Conservation (phyloP, 2,797 vertebrate genomes). For the Morelia viridis region DNA sequence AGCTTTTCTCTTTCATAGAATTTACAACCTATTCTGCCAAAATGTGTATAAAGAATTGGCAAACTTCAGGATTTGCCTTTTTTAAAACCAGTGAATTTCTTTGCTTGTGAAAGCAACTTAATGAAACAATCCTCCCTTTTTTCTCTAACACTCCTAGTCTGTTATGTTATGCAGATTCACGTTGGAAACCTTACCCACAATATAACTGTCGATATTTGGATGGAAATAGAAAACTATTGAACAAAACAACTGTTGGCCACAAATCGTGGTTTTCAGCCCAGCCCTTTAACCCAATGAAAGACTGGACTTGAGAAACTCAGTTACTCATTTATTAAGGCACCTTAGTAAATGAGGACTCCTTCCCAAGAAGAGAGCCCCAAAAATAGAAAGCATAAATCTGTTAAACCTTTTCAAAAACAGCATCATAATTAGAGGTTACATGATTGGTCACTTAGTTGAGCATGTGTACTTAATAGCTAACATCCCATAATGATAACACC, state of each 20-base stretch:
- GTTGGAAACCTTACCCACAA: conserved; percentile 20
- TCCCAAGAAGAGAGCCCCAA: too few relatives aligned
- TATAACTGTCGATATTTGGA: conserved; percentile 52
- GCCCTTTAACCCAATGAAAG: too few relatives aligned
- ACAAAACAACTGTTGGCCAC: conserved; percentile 24
- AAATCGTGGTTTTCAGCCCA: too few relatives aligned
- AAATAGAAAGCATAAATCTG: too few relatives aligned
- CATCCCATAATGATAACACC: too few relatives aligned
- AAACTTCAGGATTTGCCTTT: conserved; percentile 36
- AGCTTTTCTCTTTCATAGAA: conserved; percentile 45
- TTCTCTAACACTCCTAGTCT: conserved; percentile 11
- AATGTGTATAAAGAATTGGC: conserved; percentile 48
- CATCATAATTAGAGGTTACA: too few relatives aligned
- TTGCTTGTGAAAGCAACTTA: conserved; percentile 49
- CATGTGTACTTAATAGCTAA: too few relatives aligned
- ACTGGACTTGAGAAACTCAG: too few relatives aligned
- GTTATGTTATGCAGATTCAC: conserved; percentile 36
- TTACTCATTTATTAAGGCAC: too few relatives aligned
- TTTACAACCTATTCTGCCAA: conserved; percentile 53
- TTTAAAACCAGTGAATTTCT: conserved; percentile 50
- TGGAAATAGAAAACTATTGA: conserved; percentile 64
- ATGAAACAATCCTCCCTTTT: conserved; percentile 33
- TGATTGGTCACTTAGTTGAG: too few relatives aligned
- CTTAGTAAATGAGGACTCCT: too few relatives aligned
- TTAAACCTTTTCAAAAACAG: too few relatives aligned